A percentile compares a stretch with the other conserved stretches of the same genome.
phyloP scores from a whole-genome alignment of 2,888 invertebrate genomes.

The Poecilobothrus nobilitatus region DNA sequence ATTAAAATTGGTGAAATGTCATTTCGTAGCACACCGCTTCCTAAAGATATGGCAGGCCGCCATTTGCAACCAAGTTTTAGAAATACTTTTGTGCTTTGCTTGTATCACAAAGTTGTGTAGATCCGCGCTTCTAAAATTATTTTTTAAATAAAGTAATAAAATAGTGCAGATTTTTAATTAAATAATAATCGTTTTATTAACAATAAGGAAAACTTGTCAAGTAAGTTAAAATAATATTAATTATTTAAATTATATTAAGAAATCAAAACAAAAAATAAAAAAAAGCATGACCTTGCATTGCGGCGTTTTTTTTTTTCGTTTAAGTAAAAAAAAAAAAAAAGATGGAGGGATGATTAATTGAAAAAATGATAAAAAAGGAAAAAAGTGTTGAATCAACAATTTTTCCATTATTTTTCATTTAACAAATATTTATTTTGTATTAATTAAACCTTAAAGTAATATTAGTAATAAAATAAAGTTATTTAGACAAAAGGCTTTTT shows the following conservation, averaged over 20 bases:
- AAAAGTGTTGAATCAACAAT: no score
- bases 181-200: background rate
- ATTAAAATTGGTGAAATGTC: background rate
- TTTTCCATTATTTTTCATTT: no score
- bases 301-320: background rate
- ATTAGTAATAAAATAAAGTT: no score
- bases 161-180: background rate
- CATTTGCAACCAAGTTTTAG: conserved; percentile 3
- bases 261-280: background rate
- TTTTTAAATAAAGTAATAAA: background rate
- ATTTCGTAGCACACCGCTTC: background rate
- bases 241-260: background rate
- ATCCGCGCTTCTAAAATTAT: background rate
- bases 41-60: background rate
- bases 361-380: background rate
- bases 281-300: conserved; percentile 1
- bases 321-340: background rate
- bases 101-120: conserved; percentile 1
- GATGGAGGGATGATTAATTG: conserved; percentile 1
- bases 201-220: background rate
- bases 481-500: background rate
- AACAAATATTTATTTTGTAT: background rate
- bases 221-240: background rate
- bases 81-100: conserved; percentile 6
- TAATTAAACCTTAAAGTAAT: background rate